Base-by-base conservation (phyloP, 2,113 vertebrate species). In the Pogonocichla stellata region DNA sequence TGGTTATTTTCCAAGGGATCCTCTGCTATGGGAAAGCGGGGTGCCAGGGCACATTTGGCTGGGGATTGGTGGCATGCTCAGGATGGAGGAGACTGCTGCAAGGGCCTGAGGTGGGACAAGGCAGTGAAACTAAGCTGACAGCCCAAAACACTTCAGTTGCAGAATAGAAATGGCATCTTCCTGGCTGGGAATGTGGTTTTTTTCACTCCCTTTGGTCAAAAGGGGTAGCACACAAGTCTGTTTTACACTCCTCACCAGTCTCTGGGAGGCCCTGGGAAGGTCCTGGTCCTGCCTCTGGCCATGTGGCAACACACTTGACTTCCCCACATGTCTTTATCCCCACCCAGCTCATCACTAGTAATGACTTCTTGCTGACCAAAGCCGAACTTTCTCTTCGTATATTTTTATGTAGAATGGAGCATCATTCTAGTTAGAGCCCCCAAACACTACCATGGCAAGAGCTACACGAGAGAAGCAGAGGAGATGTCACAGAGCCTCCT, bases 381-480 rank as follows among this genome's bases (percentile, higher is more conserved):
- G 40, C 22, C 40, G 66, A 81, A 4, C 11, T 58, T 90, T 43
- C 16, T 57, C 28, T 66, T 54, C 60, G 7, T 24, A 1, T 4
- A 10, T 69, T 20, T 70, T 82, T 65, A 54, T 65, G 28, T 51
- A 14, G 8, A 15, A 12, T 36, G 22, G 40, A 50, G 17, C 16
- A 53, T 16, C 7, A 25, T 9, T 69, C 47, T 86, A 9, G 1
- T 43, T 33, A 67, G 19, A 18, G 19, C 3, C 12, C 9, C 5
- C 64, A 51, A 20, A 12, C 25, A n/a, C 51, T 58, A 15, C 24
- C 8, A 18, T 2, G 8, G 65, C 25, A 74, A 61, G 15, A 80
- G 6, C 34, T 43, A 18, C 0, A 0, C 0, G 0, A 72, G 7
- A 47, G 8, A 80, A 79, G 48, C 14, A 56, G 31, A 50, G 14